Evolutionary conservation across 2,113 vertebrate genomes (phyloP).

Genomic region (Chaetops frenatus): DNA sequence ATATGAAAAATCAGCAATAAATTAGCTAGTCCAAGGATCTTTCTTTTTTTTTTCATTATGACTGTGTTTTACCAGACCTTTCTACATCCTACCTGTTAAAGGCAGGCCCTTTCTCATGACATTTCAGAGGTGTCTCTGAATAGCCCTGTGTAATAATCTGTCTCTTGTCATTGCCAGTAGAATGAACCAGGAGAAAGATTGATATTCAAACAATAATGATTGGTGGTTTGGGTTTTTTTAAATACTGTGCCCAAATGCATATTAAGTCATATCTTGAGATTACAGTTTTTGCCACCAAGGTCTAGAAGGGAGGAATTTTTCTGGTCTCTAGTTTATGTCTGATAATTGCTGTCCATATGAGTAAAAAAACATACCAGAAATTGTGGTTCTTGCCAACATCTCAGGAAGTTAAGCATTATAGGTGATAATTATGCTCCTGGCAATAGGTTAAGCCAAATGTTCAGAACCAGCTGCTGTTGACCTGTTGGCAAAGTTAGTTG

Average conservation of each 20-base stretch:
- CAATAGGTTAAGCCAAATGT: conserved; percentile 31
- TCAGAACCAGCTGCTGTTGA: neutral
- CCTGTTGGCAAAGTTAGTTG: neutral
- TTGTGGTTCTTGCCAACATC: neutral
- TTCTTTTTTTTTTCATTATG: neutral
- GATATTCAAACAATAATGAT: neutral
- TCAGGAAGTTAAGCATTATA: neutral
- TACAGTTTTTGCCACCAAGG: neutral
- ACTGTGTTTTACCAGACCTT: neutral
- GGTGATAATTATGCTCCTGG: conserved; percentile 15
- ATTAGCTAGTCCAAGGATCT: neutral
- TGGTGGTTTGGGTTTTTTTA: neutral
- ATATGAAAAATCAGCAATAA: neutral
- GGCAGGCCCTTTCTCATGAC: neutral
- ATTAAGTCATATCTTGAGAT: neutral
- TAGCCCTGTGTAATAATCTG: neutral
- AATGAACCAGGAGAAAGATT: neutral
- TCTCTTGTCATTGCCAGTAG: neutral
- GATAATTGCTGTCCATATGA: neutral
- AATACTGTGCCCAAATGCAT: neutral
- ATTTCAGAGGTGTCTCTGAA: neutral
- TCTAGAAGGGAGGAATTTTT: neutral
- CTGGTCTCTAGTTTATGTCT: neutral
- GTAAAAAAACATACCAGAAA: neutral
- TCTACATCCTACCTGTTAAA: neutral